Base-by-base conservation (phyloP, 1,140 invertebrate species). In the Drosophila pallidifrons region DNA sequence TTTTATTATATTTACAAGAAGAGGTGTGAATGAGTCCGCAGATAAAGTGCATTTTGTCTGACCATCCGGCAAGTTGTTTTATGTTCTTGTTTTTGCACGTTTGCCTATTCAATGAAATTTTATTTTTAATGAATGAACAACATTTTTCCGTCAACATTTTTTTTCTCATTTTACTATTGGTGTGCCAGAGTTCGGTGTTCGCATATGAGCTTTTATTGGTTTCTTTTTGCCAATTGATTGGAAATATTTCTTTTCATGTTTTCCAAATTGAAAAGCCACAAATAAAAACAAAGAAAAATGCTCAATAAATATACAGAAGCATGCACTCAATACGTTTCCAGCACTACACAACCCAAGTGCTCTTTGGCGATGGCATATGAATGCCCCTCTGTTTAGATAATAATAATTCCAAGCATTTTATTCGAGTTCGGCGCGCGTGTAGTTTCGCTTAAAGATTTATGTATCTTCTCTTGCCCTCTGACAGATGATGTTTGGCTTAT, bases 241-340 rank as follows among this genome's bases (percentile, higher is more conserved):
- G 85, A 88, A 88, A 88, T 89, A 89, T 88, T 88, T 85, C 85
- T 85, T 88, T 88, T 88, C 85, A 89, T 88, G 85, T 88, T 85
- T 78, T 87, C 38, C 80, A 60, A 82, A 75, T 80, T 75, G 64
- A 79, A 81, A 81, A 77, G 64, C 75, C 74, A 51, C 32, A 78
- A 81, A 85, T 71, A 79, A 78, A 68, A 75, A 77, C 47, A 73
- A 74, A 74, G 38, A 63, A 81, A 61, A 54, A 67, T 60, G 35
- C 55, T 59, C 54, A 54, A 70, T 54, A 72, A 60, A 68, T 46
- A 63, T 43, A 59, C 32, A 32, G 20, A 38, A 69, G n/a, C 16
- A 66, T 57, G 43, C 41, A 32, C 52, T 11, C 16, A 58, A 73
- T 59, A 47, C 64, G 15, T 32, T 63, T 61, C 8, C 51, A 51